Conservation (phyloP, 2,113 vertebrate genomes). For the Pionites leucogaster region DNA sequence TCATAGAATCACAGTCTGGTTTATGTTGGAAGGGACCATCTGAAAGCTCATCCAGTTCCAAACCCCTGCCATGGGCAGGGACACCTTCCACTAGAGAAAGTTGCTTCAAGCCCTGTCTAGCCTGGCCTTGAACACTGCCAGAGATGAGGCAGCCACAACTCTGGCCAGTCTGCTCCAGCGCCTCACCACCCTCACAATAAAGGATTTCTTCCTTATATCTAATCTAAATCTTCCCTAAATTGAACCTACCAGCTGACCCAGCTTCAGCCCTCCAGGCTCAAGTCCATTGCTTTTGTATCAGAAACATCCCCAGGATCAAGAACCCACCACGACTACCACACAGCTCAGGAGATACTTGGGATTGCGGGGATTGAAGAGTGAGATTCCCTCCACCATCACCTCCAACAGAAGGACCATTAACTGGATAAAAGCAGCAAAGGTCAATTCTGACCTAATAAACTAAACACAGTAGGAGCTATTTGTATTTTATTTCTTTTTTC, state of each 20-base stretch:
- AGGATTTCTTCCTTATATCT: not conserved
- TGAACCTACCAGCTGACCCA: fast-evolving
- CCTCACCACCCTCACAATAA: not conserved
- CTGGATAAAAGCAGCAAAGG: not conserved
- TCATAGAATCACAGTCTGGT: not conserved
- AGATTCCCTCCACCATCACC: not conserved
- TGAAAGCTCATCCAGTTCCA: not conserved
- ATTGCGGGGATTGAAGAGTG: not conserved
- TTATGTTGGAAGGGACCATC: not conserved
- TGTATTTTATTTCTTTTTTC: not conserved
- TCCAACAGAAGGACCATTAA: not conserved
- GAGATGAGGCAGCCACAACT: not conserved
- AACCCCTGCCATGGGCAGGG: not conserved
- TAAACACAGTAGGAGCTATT: not conserved
- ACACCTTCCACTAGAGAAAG: not conserved
- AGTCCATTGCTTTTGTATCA: no score
- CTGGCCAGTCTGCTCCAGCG: not conserved
- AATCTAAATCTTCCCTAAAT: not conserved
- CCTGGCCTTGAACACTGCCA: not conserved
- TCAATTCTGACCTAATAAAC: not conserved
- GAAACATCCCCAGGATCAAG: not conserved
- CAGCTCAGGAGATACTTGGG: not conserved
- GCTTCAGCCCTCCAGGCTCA: not conserved
- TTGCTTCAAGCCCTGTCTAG: not conserved
- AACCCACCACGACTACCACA: fast-evolving